Conservation (phyloP, 2,113 vertebrate species). For the Synodontis membranacea region DNA sequence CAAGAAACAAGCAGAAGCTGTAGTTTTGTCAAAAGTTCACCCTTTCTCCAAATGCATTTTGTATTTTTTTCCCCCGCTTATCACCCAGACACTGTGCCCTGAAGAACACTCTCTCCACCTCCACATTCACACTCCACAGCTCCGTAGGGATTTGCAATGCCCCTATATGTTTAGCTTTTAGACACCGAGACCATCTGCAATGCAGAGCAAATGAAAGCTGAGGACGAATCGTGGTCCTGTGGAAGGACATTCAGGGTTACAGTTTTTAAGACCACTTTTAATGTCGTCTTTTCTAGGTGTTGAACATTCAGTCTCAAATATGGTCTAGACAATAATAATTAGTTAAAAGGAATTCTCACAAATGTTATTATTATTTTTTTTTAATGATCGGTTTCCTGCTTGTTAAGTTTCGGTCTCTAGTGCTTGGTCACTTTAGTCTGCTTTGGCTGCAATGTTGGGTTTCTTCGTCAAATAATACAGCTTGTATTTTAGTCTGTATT, state of each 20-base stretch:
- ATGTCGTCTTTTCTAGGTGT: not conserved
- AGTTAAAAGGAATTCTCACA: not conserved
- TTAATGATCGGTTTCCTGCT: not conserved
- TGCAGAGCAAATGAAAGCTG: not conserved
- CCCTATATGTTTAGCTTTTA: not conserved
- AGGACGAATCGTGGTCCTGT: not conserved
- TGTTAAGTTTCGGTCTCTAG: not conserved
- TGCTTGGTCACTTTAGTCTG: not conserved
- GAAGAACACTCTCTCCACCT: not conserved
- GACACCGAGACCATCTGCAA: not conserved
- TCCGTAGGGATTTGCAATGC: not conserved
- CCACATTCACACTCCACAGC: not conserved
- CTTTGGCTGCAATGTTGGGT: not conserved
- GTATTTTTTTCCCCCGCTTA: not conserved
- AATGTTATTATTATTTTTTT: not conserved
- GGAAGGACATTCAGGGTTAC: not conserved
- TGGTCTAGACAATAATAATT: not conserved
- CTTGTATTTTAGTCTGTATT: not conserved
- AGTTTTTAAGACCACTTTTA: not conserved
- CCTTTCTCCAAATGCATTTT: not conserved
- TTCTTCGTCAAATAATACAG: not conserved
- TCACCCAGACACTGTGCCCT: not conserved
- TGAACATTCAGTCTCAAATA: not conserved
- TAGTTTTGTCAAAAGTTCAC: not conserved
- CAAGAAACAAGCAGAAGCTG: not conserved